Percentiles rank a stretch among this genome's conserved stretches.
Conservation (phyloP, 1,140 invertebrate genomes). For the Zaprionus inermis region DNA sequence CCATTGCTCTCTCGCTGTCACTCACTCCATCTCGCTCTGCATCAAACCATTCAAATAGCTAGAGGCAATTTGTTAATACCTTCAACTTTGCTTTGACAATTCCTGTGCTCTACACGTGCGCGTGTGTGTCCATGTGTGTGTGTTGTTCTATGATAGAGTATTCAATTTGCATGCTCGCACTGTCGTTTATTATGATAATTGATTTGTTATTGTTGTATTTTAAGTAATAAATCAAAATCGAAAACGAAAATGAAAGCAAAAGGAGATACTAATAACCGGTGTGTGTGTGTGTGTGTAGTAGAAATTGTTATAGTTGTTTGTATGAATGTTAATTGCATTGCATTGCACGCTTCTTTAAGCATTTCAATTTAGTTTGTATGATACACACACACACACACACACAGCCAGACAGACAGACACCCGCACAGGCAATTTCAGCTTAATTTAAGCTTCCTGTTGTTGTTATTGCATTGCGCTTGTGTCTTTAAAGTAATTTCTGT, state of each 20-base stretch:
- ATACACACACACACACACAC: slow-evolving; percentile 11
- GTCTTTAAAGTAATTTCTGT: slow-evolving; percentile 39
- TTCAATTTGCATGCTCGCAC: slow-evolving; percentile 12
- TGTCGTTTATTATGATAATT: slow-evolving; percentile 46
- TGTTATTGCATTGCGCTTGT: slow-evolving; percentile 24
- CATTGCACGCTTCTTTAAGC: slow-evolving; percentile 17
- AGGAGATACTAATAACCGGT: not conserved
- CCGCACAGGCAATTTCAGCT: slow-evolving; percentile 36
- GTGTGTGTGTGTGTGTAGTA: not conserved
- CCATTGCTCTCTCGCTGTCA: not conserved
- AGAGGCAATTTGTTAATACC: slow-evolving; percentile 33
- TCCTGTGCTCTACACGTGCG: slow-evolving; percentile 8
- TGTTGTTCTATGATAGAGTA: too few species aligned
- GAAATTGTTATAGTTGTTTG: not conserved
- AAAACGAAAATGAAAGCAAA: slow-evolving; percentile 14
- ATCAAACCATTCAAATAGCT: slow-evolving; percentile 26
- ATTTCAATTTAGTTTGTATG: not conserved
- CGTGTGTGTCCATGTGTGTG: not conserved
- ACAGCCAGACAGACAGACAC: slow-evolving; percentile 7
- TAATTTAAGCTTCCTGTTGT: slow-evolving; percentile 54
- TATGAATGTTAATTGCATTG: slow-evolving; percentile 22
- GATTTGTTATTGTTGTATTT: slow-evolving; percentile 41
- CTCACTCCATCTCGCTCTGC: not conserved
- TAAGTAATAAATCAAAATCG: slow-evolving; percentile 41
- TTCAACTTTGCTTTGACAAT: slow-evolving; percentile 29